Conservation (phyloP, 2,797 vertebrate species). For the Sciurus vulgaris region DNA sequence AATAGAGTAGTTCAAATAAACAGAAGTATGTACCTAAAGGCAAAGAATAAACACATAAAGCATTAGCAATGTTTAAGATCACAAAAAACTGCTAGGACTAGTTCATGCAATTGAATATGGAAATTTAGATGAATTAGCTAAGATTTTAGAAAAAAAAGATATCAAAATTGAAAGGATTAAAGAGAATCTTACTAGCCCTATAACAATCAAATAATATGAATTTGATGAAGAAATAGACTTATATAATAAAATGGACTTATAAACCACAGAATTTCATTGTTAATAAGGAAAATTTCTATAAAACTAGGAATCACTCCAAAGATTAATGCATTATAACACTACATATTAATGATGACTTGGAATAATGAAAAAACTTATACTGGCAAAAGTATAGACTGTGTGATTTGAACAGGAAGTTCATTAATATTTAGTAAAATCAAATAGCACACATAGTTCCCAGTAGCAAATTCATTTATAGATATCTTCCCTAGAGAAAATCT, state of each 20-base stretch:
- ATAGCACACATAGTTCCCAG: neutral
- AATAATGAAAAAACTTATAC: neutral
- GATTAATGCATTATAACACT: neutral
- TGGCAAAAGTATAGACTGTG: neutral
- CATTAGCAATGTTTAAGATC: neutral
- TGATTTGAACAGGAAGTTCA: neutral
- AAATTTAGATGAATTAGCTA: slow-evolving; percentile 1
- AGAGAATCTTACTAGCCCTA: neutral
- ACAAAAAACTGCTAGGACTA: neutral
- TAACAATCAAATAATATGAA: neutral
- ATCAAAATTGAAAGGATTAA: neutral
- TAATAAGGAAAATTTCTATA: slow-evolving; percentile 38
- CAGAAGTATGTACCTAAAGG: neutral
- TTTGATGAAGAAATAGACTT: neutral
- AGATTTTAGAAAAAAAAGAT: neutral
- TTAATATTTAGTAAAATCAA: neutral
- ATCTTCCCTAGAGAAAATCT: neutral
- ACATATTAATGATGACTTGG: neutral
- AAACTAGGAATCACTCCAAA: neutral
- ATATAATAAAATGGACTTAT: neutral
- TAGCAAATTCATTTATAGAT: neutral
- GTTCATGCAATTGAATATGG: neutral
- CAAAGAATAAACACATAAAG: slow-evolving; percentile 37
- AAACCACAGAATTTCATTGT: neutral
- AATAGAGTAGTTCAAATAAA: neutral